These are phyloP conservation scores for Arge pagana DNA, from an alignment of 2,888 invertebrate species.

Conservation along the genomic window DNA sequence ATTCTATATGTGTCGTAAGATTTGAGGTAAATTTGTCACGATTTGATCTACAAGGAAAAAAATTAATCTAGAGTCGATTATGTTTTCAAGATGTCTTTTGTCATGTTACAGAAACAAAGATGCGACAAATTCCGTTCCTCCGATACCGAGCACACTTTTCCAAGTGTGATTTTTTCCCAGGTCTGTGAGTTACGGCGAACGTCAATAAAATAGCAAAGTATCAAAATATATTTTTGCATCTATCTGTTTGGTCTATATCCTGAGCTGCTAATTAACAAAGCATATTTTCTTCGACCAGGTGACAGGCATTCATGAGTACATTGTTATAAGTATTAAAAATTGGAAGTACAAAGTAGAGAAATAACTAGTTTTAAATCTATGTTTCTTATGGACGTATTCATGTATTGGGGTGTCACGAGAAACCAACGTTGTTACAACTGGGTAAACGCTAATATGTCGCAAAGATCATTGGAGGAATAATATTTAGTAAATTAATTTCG, in stretches of 20 bases:
- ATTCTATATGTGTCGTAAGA: too few relatives aligned
- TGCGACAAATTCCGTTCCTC: too few relatives aligned
- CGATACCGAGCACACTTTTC: constrained; percentile 30
- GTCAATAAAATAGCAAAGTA: constrained; percentile 49
- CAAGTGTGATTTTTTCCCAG: constrained; percentile 11
- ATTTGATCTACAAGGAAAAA: too few relatives aligned
- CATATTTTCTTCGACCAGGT: neutral
- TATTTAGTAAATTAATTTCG: too few relatives aligned
- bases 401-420: constrained; percentile 4
- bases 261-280: constrained; percentile 42
- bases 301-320: constrained; percentile 1
- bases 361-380: constrained; percentile 40
- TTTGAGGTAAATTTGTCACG: too few relatives aligned
- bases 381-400: constrained; percentile 36
- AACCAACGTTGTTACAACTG: too few relatives aligned
- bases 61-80: too few relatives aligned
- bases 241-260: constrained; percentile 48
- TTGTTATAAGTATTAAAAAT: constrained; percentile 17
- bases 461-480: too few relatives aligned
- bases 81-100: too few relatives aligned
- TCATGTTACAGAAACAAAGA: too few relatives aligned
- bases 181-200: constrained; percentile 36
- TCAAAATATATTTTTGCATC: constrained; percentile 52
- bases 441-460: too few relatives aligned
- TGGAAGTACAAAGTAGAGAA: constrained; percentile 39